Base-by-base conservation (phyloP, 23 tunicate genomes). In the Ciona savignyi region DNA sequence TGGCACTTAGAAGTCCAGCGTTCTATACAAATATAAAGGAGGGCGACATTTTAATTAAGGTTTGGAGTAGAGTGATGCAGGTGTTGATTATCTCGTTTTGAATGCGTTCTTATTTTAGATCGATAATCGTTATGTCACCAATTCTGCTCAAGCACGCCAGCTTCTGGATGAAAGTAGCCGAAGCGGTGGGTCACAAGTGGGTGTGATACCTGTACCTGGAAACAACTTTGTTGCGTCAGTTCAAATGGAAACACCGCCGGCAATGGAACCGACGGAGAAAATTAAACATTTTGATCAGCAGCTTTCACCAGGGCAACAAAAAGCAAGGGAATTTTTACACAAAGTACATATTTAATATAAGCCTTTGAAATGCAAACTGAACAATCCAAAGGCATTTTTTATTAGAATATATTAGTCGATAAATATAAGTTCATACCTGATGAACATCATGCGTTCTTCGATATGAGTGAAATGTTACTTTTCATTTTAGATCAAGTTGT, bases 31-130 rank as follows among this genome's bases (percentile, higher is more conserved):
- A 74, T 49, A 62, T 86, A 6, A 73, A 68, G 23, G 29, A 29
- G 24, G 63, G 70, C 20, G 93, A 86, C 51, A 21, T 86, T 63
- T 33, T 86, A 0, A 76, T 80, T 4, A 76, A 86, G 80, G 93
- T 86, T 29, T 30, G 84, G 4, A 34, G 26, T 63, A n/a, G 4
- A 27, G 20, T 66, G 0, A 20, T n/a, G 27, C 0, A 66, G 20
- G 0, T 66, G 15, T 11, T 49, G 15, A 49, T 49, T 49, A 49
- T 11, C 20, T 20, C 61, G 20, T 15, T 23, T 11, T 23, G n/a
- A 11, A 15, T 65, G 6, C 21, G 4, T 6, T 75, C 15, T 27
- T n/a, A n/a, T 75, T 64, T 15, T 63, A 83, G 88, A 70, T 83
- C 68, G 88, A 83, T 0, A 81, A 68, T 9, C 32, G 69, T 32